Evolutionary conservation across 1,140 invertebrate genomes (phyloP).

Genomic region (Dendrolimus kikuchii): DNA sequence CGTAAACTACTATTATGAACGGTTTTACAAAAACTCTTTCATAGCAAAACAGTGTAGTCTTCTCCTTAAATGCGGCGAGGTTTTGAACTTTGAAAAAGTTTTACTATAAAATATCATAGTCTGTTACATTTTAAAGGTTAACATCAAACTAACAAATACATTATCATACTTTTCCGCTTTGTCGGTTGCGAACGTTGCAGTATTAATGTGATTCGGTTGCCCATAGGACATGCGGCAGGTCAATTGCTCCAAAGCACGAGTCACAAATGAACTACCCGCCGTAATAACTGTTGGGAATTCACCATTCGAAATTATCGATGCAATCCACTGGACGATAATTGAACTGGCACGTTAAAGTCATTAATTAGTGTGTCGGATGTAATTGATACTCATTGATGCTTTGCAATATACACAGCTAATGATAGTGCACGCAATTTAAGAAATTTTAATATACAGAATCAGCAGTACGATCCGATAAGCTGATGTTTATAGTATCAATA

Average conservation of each 20-base stretch:
- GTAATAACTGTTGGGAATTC: constrained; percentile 54
- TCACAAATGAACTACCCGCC: constrained; percentile 42
- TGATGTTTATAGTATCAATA: no score
- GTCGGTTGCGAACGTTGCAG: constrained; percentile 33
- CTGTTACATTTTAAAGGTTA: no score
- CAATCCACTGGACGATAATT: constrained; percentile 53
- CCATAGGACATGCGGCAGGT: constrained; percentile 26
- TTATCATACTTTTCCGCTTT: constrained; percentile 44
- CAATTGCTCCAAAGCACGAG: constrained; percentile 25
- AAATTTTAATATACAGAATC: no score
- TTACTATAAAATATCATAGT: no score
- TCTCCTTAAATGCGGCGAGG: no score
- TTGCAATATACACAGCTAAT: constrained; percentile 1
- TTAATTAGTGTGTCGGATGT: constrained; percentile 50
- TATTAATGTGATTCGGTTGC: constrained; percentile 35
- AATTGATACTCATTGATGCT: constrained; percentile 46
- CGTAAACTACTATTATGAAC: no score
- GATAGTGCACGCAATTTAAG: no score
- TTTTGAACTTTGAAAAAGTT: no score
- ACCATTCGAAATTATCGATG: constrained; percentile 46
- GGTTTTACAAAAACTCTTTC: no score
- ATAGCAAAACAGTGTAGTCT: no score
- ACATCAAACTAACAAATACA: constrained; percentile 21
- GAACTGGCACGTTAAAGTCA: constrained; percentile 60
- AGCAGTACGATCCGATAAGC: no score